Conservation (phyloP, 2,113 vertebrate genomes). For the Megaceryle maxima region DNA sequence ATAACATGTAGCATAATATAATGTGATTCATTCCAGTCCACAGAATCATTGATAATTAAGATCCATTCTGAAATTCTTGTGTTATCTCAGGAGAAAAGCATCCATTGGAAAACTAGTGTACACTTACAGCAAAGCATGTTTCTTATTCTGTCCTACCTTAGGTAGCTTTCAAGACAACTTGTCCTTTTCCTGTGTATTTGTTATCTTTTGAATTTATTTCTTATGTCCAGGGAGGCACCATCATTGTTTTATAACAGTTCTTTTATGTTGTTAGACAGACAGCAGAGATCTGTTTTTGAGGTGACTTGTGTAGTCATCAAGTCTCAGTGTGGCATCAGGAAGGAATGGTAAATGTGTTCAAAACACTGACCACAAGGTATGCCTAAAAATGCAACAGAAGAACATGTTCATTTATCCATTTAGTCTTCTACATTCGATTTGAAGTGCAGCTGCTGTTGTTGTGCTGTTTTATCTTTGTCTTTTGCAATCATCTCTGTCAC, state of each 20-base stretch:
- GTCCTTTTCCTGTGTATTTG: not conserved
- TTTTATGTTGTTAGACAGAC: not conserved
- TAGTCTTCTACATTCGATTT: not conserved
- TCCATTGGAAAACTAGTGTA: not conserved
- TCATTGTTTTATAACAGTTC: not conserved
- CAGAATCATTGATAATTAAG: not conserved
- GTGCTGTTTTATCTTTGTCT: not conserved
- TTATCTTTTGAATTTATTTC: not conserved
- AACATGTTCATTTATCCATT: not conserved
- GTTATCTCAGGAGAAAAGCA: not conserved
- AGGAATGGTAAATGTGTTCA: not conserved
- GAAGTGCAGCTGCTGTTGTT: not conserved
- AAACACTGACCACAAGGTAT: rapidly evolving
- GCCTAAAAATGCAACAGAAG: not conserved
- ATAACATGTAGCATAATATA: not conserved
- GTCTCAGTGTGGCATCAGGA: not conserved
- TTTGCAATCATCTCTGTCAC: not conserved
- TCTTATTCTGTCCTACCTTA: not conserved
- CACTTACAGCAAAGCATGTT: not conserved
- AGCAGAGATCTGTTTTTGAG: not conserved
- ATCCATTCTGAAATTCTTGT: not conserved
- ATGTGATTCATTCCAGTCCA: not conserved
- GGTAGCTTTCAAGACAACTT: not conserved
- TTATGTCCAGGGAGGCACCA: not conserved
- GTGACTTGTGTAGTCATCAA: not conserved